Conservation (phyloP, 2,797 vertebrate species). For the Kryptolebias ocellatus region DNA sequence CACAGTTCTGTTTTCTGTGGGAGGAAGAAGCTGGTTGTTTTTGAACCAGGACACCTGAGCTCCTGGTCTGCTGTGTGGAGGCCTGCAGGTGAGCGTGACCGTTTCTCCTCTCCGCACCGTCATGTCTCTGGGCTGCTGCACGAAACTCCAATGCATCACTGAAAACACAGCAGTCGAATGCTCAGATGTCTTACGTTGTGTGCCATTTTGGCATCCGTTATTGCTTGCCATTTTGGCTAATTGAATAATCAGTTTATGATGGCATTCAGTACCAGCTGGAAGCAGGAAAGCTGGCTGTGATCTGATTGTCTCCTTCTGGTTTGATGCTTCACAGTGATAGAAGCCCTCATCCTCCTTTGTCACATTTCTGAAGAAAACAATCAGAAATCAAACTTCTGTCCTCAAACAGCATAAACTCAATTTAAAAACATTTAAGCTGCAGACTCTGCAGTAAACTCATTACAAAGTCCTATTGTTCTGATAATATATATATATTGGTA, state of each 20-base stretch:
- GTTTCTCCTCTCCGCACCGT: constrained; percentile 72
- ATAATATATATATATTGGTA: not conserved
- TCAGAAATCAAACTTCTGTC: not conserved
- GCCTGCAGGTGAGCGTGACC: constrained; percentile 73
- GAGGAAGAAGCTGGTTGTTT: constrained; percentile 69
- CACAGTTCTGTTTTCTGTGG: constrained; percentile 38
- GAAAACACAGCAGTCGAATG: constrained; percentile 18
- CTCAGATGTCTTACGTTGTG: not conserved
- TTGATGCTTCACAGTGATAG: constrained; percentile 81
- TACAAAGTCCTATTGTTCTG: not conserved
- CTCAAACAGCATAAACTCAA: not conserved
- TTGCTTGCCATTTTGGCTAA: no score
- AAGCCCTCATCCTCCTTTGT: constrained; percentile 76
- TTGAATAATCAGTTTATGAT: not conserved
- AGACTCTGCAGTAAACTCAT: not conserved
- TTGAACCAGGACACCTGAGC: constrained; percentile 81
- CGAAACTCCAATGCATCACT: constrained; percentile 82
- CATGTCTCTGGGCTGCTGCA: constrained; percentile 71
- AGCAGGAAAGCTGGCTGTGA: constrained; percentile 76
- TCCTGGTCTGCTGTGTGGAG: constrained; percentile 74
- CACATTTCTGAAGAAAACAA: constrained; percentile 72
- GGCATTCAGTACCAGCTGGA: constrained; percentile 68
- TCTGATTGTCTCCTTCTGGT: constrained; percentile 66
- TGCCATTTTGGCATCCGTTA: no score
- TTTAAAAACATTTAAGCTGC: not conserved